These are phyloP conservation scores for Brachionus sp. DNA, from an alignment of 1,140 invertebrate species.

Conservation along the genomic window DNA sequence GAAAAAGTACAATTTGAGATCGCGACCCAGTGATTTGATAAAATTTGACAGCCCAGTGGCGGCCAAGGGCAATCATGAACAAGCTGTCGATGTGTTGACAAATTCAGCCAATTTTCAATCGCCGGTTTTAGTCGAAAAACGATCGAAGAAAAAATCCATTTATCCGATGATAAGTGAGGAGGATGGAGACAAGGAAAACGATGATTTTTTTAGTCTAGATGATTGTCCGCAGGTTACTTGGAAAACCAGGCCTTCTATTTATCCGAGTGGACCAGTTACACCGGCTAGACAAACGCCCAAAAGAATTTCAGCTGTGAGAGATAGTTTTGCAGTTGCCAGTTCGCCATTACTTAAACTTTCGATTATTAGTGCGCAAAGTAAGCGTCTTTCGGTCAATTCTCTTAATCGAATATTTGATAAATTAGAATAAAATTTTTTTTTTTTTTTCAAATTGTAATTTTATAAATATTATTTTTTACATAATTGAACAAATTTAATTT, in stretches of 20 bases:
- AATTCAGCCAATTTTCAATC: not conserved
- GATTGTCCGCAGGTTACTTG: slow-evolving; percentile 14
- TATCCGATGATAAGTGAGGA: slow-evolving; percentile 16
- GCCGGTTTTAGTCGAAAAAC: not conserved
- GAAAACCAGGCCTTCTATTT: slow-evolving; percentile 17
- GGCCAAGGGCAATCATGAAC: not conserved
- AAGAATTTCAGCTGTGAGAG: not conserved
- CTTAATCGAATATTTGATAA: slow-evolving; percentile 30
- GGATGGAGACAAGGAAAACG: not conserved
- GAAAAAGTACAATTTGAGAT: slow-evolving; percentile 39
- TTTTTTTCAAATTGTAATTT: not conserved
- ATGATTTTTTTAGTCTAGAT: slow-evolving; percentile 33
- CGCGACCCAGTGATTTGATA: slow-evolving; percentile 36
- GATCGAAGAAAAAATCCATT: not conserved
- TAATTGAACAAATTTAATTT: not conserved
- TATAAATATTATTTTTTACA: not conserved
- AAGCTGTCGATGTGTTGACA: not conserved
- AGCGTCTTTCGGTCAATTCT: slow-evolving; percentile 22
- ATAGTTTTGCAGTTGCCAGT: not conserved
- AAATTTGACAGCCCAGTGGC: slow-evolving; percentile 29
- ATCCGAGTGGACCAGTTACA: not conserved
- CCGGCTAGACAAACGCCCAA: not conserved
- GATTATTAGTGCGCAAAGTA: slow-evolving; percentile 1
- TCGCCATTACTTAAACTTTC: slow-evolving; percentile 34
- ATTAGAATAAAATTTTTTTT: slow-evolving; percentile 7